phyloP scores from a whole-genome alignment of 2,797 vertebrate species.

The Hafferia zeledoni region DNA sequence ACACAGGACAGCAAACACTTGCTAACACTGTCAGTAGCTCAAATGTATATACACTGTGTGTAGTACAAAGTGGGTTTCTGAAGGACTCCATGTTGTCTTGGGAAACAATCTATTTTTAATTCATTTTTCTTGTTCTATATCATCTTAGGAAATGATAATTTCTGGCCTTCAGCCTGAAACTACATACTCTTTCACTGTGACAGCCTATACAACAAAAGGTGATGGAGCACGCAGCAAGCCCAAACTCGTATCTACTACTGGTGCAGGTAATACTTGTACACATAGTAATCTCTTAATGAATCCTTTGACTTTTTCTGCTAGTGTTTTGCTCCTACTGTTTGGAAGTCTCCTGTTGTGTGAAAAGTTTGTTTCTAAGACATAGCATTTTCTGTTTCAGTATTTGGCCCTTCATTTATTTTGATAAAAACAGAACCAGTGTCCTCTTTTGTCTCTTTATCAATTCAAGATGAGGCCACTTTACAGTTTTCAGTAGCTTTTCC shows the following conservation, averaged over 20 bases:
- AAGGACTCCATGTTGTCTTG: not conserved
- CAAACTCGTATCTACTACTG: constrained; percentile 93
- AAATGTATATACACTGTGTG: not conserved
- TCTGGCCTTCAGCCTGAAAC: constrained; percentile 94
- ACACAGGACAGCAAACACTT: constrained; percentile 24
- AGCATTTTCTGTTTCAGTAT: not conserved
- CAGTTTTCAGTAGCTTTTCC: not conserved
- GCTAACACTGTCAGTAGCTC: constrained; percentile 14
- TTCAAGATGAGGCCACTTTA: not conserved
- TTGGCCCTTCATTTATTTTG: not conserved
- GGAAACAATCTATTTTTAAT: not conserved
- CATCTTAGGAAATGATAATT: constrained; percentile 93
- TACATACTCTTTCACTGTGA: constrained; percentile 94
- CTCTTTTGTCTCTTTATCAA: not conserved
- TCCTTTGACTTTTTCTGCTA: not conserved
- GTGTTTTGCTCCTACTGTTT: not conserved
- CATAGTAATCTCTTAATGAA: not conserved
- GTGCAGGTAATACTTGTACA: constrained; percentile 86
- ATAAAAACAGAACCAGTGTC: not conserved
- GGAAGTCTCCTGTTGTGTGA: not conserved
- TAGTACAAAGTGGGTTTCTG: not conserved
- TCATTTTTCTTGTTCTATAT: constrained; percentile 43
- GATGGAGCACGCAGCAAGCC: constrained; percentile 98
- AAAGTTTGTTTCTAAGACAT: not conserved
- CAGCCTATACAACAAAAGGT: constrained; percentile 97